Conservation (phyloP, 2,888 invertebrate species). For the Luperina testacea region DNA sequence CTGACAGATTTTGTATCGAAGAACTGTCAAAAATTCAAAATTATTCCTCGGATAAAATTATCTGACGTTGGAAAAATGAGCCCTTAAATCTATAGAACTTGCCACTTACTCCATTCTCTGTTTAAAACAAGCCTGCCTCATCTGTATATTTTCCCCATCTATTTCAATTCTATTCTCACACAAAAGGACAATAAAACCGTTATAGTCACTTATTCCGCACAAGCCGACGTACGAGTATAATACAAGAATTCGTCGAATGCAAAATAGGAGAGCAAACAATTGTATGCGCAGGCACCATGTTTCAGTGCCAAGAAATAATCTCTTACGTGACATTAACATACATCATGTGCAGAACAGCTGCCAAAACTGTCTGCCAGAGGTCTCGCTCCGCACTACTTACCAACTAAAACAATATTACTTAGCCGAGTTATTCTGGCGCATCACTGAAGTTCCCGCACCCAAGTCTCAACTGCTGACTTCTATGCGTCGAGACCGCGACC, state of each 20-base stretch:
- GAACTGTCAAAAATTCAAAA: too few species aligned
- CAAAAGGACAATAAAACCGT: conserved; percentile 56
- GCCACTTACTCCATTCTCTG: not conserved
- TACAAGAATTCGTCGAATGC: conserved; percentile 71
- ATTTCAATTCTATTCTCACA: conserved; percentile 38
- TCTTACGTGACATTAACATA: conserved; percentile 88
- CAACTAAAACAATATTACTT: conserved; percentile 88
- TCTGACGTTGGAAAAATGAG: too few species aligned
- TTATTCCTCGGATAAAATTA: too few species aligned
- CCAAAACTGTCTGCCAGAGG: conserved; percentile 85
- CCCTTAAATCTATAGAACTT: not conserved
- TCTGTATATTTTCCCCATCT: conserved; percentile 22
- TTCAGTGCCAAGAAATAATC: conserved; percentile 89
- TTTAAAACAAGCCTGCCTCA: not conserved
- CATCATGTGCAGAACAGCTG: conserved; percentile 85
- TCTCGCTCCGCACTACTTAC: conserved; percentile 80
- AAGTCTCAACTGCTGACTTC: conserved; percentile 47
- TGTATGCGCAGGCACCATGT: conserved; percentile 74
- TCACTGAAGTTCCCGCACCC: conserved; percentile 40
- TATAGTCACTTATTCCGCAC: conserved; percentile 61
- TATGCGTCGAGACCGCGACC: conserved; percentile 28
- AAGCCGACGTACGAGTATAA: conserved; percentile 61
- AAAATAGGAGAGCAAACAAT: conserved; percentile 83
- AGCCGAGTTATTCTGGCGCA: conserved; percentile 73
- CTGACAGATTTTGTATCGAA: too few species aligned